Evolutionary conservation across 2,797 vertebrate genomes (phyloP).

Genomic region (Carduelis carduelis): DNA sequence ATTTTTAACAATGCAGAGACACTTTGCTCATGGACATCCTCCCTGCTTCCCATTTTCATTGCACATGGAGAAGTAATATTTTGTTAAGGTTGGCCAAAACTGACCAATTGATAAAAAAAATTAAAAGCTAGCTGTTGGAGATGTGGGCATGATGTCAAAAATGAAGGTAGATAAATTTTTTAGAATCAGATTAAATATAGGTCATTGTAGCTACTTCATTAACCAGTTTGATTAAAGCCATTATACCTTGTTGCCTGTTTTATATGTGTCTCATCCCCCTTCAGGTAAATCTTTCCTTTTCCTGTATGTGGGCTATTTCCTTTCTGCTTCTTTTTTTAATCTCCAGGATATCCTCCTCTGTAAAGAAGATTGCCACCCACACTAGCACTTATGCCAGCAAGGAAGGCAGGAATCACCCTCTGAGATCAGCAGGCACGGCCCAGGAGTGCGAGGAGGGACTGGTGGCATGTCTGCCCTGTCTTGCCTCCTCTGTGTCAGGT

Average conservation of each 20-base stretch:
- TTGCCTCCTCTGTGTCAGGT: not conserved
- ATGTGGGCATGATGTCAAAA: not conserved
- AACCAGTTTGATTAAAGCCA: not conserved
- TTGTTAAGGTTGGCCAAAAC: not conserved
- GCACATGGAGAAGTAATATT: not conserved
- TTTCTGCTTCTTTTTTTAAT: slow-evolving; percentile 19
- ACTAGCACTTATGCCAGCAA: not conserved
- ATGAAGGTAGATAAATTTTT: not conserved
- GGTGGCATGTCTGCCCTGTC: not conserved
- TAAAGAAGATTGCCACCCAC: slow-evolving; percentile 44
- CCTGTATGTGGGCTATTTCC: not conserved
- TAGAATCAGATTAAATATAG: not conserved
- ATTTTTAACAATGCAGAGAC: not conserved
- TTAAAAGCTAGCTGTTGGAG: not conserved
- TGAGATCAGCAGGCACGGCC: not conserved
- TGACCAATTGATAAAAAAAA: not conserved
- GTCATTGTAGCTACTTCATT: not conserved
- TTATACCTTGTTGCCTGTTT: not conserved
- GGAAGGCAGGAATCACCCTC: not conserved
- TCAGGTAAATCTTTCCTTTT: slow-evolving; percentile 17
- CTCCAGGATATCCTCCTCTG: not conserved
- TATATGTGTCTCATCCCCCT: not conserved
- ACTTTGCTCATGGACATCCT: not conserved
- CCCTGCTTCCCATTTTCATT: not conserved
- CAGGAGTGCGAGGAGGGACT: rapidly evolving